Base-by-base conservation (phyloP, 2,888 invertebrate genomes). In the Lobophora halterata region DNA sequence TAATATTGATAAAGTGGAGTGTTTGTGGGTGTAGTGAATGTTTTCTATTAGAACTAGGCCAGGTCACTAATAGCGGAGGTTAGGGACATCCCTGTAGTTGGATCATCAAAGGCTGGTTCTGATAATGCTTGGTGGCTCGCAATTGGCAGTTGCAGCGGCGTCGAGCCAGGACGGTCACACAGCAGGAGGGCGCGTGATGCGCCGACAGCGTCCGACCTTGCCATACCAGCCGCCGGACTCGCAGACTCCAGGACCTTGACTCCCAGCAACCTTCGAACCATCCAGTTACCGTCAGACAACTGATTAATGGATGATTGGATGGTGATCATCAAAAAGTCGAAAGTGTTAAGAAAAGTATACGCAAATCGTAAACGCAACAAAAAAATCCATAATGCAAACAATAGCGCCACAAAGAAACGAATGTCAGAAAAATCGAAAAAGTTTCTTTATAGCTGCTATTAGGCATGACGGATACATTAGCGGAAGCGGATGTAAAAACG, bases 361-460 rank as follows among this genome's bases (percentile, higher is more conserved):
- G 21, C 14, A 18, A 26, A 29, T 13, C 25, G 18, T 17, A 25
- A 33, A 30, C 28, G 16, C 46, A 51, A 51, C 54, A 54, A 52
- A 52, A 57, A 59, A 64, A 64, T 28, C 24, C 33, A 41, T 46
- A 46, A 30, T 38, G 13, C 57, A 56, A 56, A 69, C 46, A 39
- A 46, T 42, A 46, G 42, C 28, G 26, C 63, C 60, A 72, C 65
- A 76, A 71, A 67, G 67, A 68, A 71, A 75, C 68, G 37, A 65
- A 58, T 59, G 63, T 58, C 51, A 52, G 54, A 55, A n/a, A n/a
- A n/a, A 61, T 61, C 60, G 49, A 53, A 73, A 78, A 77, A 74
- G 62, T 72, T 73, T 69, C 73, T 79, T 79, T 77, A 79, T 75
- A 69, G 71, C 66, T 38, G 69, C 76, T 73, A 77, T 80, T 78